Evolutionary conservation across 2,113 vertebrate genomes (phyloP), one percentile per base, ranked within the genome.

Genomic region (Etheostoma cragini): DNA sequence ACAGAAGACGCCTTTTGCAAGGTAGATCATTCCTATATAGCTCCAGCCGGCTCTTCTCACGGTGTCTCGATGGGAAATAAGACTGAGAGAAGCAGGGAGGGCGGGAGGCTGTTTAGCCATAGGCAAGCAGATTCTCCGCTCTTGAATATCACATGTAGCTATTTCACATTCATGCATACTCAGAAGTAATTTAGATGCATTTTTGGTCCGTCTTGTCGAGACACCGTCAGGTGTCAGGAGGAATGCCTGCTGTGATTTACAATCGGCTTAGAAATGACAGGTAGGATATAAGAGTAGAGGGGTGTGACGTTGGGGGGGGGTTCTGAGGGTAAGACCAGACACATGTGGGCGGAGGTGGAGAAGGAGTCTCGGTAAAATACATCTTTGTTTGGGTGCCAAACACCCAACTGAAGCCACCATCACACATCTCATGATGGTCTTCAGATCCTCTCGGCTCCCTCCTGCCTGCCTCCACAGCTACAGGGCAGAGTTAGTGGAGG

Each of bases 221-320:
- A 83, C 74, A 75, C 52, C 86, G 88, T 86, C 68, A 88, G 72
- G 65, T 82, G 81, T 81, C 58, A 26, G 66, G 66, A 57, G 61
- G 65, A 85, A 89, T 65, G 85, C 53, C 83, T 17, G 12, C 65
- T 61, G 12, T 89, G 83, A 92, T 90, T 90, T 89, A 88, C 65
- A 46, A 33, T 42, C 21, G 8, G 53, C 61, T 84, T 74, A 70
- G 54, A 75, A 79, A 79, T 83, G 90, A 86, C 80, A 85, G 75
- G 26, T 57, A 65, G 71, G 80, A 73, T 82, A 33, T 45, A 65
- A 70, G 54, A 61, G 53, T 15, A 42, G 62, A 83, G 22, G 63
- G 73, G 65, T 49, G 68, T 19, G 22, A 10, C 50, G 10, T 13
- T 35, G 1, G 6, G 65, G 38, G 46, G 62, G 42, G 63, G 61